Conservation (phyloP, 2,888 invertebrate species). For the Leptopilina myrica region DNA sequence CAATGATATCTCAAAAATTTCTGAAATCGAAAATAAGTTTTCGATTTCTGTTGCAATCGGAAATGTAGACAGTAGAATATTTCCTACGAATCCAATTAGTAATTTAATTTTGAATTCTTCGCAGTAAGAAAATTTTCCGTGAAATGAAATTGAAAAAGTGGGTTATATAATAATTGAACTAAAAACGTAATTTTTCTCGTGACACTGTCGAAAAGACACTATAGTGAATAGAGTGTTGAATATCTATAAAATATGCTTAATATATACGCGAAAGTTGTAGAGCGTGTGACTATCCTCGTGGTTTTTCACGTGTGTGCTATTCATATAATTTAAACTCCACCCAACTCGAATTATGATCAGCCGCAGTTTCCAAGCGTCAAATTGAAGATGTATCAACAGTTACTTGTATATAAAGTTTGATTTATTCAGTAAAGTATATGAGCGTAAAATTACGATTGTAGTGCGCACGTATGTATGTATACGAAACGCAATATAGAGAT, state of each 20-base stretch:
- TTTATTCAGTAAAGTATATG: background rate
- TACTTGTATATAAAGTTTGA: background rate
- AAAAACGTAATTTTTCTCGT: constrained; percentile 59
- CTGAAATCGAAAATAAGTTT: too few species aligned
- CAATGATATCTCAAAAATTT: too few species aligned
- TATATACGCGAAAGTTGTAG: constrained; percentile 51
- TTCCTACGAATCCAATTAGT: too few species aligned
- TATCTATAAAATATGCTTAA: too few species aligned
- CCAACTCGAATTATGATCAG: constrained; percentile 24
- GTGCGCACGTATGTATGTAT: background rate
- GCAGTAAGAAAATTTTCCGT: too few species aligned
- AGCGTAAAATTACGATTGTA: background rate
- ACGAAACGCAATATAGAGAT: background rate
- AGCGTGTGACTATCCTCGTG: constrained; percentile 70
- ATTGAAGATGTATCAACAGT: constrained; percentile 13
- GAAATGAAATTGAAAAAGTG: too few species aligned
- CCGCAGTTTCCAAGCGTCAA: constrained; percentile 5
- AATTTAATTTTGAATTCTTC: too few species aligned
- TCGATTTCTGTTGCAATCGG: too few species aligned
- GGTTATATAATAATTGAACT: background rate
- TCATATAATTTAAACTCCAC: constrained; percentile 59
- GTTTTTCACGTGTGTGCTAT: constrained; percentile 71
- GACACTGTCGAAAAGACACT: constrained; percentile 54
- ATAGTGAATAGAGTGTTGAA: too few species aligned
- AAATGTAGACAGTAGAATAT: too few species aligned